Evolutionary conservation across 2,888 invertebrate species (phyloP).

Genomic region (Cetonia aurata): DNA sequence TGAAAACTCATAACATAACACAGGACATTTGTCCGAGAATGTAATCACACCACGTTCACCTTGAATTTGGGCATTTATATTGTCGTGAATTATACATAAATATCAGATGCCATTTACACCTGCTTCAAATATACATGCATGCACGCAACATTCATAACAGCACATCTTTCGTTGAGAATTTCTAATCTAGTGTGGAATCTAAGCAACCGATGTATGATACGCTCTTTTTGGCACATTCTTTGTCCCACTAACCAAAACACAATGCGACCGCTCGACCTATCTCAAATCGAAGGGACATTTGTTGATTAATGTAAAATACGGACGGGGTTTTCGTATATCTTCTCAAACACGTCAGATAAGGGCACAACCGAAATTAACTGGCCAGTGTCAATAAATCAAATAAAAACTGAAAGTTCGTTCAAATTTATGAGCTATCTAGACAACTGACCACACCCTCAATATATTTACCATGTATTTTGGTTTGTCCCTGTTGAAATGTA

Average conservation of each 20-base stretch:
- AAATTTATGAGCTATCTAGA: conserved; percentile 59
- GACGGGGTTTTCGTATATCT: conserved; percentile 45
- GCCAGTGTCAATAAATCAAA: conserved; percentile 61
- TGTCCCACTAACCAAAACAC: conserved; percentile 48
- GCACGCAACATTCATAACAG: too few relatives aligned
- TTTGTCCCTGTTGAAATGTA: conserved; percentile 20
- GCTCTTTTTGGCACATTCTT: not conserved
- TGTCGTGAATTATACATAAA: too few relatives aligned
- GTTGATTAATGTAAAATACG: conserved; percentile 59
- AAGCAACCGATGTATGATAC: too few relatives aligned
- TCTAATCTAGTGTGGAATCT: too few relatives aligned
- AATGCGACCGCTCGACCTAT: conserved; percentile 55
- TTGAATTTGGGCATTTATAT: not conserved
- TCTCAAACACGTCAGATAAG: conserved; percentile 55
- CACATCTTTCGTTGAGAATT: too few relatives aligned
- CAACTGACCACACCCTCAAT: conserved; percentile 60
- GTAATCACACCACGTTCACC: too few relatives aligned
- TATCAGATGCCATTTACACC: too few relatives aligned
- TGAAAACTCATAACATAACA: too few relatives aligned
- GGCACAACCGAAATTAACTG: conserved; percentile 58
- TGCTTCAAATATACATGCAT: too few relatives aligned
- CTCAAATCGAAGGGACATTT: conserved; percentile 57
- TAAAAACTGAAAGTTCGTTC: conserved; percentile 59
- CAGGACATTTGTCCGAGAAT: too few relatives aligned
- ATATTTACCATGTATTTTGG: conserved; percentile 56